Evolutionary conservation across 2,888 invertebrate species (phyloP).

Genomic region (Oligia strigilis): DNA sequence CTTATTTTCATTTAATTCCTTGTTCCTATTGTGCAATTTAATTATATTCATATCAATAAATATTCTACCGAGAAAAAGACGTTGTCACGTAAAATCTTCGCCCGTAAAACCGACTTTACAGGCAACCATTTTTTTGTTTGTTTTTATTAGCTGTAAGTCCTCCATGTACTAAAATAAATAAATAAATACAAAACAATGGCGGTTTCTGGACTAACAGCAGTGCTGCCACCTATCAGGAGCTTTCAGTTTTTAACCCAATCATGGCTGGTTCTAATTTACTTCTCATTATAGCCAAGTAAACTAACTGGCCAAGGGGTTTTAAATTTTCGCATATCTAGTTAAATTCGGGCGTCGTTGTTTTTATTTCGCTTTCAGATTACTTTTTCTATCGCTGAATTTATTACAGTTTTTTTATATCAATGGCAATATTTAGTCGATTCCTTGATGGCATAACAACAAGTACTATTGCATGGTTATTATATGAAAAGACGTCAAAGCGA

Average conservation of each 20-base stretch:
- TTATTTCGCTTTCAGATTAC: background rate
- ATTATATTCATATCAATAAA: too few relatives aligned
- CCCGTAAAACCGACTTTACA: too few relatives aligned
- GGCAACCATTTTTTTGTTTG: too few relatives aligned
- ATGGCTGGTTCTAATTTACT: too few relatives aligned
- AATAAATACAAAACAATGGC: background rate
- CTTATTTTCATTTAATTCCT: too few relatives aligned
- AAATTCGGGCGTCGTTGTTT: background rate
- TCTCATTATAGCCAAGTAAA: background rate
- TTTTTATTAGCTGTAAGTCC: too few relatives aligned
- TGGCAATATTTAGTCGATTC: conserved; percentile 61
- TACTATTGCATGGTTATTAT: conserved; percentile 29
- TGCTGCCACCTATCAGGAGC: background rate
- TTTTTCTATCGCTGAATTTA: background rate
- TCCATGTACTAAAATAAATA: too few relatives aligned
- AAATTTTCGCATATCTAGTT: background rate
- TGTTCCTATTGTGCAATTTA: too few relatives aligned
- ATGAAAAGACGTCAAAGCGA: conserved; percentile 58
- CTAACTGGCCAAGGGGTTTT: background rate
- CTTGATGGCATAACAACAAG: background rate
- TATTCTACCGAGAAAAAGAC: too few relatives aligned
- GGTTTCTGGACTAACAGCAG: background rate
- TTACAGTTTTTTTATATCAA: background rate
- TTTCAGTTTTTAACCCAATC: background rate
- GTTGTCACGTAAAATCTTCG: too few relatives aligned